These are phyloP conservation scores for Urosaurus nigricauda DNA, from an alignment of 2,797 vertebrate genomes.

Conservation along the genomic window DNA sequence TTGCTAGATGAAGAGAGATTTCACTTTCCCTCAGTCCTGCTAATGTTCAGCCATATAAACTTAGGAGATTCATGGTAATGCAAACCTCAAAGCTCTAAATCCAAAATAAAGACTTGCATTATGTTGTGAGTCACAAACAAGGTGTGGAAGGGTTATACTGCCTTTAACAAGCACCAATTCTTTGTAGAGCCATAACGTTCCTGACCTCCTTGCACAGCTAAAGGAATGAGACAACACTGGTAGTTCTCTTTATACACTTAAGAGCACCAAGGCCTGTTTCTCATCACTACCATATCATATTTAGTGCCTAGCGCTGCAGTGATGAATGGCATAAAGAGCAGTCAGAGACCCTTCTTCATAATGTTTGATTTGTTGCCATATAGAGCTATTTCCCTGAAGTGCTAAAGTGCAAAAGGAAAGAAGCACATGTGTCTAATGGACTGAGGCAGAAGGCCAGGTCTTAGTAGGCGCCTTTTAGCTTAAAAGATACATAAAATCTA, in stretches of 20 bases:
- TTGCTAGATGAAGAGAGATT: neutral
- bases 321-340: neutral
- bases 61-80: neutral
- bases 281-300: neutral
- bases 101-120: neutral
- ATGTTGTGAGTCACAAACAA: neutral
- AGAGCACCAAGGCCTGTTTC: neutral
- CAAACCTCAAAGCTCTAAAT: neutral
- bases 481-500: constrained; percentile 17
- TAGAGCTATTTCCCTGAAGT: constrained; percentile 11
- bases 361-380: constrained; percentile 15
- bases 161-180: neutral
- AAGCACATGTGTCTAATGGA: constrained; percentile 4
- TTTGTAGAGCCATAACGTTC: neutral
- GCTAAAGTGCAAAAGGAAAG: constrained; percentile 15
- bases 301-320: neutral
- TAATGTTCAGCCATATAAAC: neutral
- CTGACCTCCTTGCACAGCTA: neutral
- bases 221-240: neutral
- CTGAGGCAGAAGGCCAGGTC: constrained; percentile 10
- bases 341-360: neutral
- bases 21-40: neutral
- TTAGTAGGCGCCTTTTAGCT: constrained; percentile 7
- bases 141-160: neutral
- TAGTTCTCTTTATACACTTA: neutral